These are phyloP conservation scores for Yponomeuta sedellus DNA, from an alignment of 2,888 invertebrate genomes.

Conservation along the genomic window DNA sequence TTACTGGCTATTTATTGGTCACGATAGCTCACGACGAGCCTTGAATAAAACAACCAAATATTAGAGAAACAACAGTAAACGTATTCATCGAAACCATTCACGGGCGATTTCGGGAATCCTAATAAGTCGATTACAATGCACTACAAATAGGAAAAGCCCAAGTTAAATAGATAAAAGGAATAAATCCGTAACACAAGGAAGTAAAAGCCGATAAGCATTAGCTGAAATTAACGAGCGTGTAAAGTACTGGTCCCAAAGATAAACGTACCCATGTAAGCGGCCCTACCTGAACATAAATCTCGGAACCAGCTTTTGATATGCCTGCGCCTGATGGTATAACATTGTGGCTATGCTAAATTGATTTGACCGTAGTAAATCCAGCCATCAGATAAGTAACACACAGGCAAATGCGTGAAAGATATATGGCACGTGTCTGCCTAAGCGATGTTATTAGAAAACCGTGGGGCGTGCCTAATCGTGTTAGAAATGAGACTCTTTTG, in stretches of 20 bases:
- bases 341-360: constrained; percentile 10
- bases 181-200: background rate
- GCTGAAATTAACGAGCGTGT: constrained; percentile 4
- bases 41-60: constrained; percentile 3
- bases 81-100: background rate
- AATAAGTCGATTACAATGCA: background rate
- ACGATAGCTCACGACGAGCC: constrained; percentile 6
- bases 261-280: constrained; percentile 2
- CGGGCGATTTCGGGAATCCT: background rate
- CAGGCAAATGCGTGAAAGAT: background rate
- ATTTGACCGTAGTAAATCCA: constrained; percentile 7
- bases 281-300: constrained; percentile 1
- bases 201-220: constrained; percentile 6
- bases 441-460: background rate
- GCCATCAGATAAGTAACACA: constrained; percentile 11
- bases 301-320: background rate
- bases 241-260: constrained; percentile 4
- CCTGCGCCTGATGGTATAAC: background rate
- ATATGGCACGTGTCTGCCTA: background rate
- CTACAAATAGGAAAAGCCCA: background rate
- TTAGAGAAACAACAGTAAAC: background rate
- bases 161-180: background rate
- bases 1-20: constrained; percentile 3
- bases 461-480: background rate
- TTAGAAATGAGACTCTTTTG: background rate